These are phyloP conservation scores for Cyanoliseus patagonus DNA, from an alignment of 2,113 vertebrate species.

Conservation along the genomic window DNA sequence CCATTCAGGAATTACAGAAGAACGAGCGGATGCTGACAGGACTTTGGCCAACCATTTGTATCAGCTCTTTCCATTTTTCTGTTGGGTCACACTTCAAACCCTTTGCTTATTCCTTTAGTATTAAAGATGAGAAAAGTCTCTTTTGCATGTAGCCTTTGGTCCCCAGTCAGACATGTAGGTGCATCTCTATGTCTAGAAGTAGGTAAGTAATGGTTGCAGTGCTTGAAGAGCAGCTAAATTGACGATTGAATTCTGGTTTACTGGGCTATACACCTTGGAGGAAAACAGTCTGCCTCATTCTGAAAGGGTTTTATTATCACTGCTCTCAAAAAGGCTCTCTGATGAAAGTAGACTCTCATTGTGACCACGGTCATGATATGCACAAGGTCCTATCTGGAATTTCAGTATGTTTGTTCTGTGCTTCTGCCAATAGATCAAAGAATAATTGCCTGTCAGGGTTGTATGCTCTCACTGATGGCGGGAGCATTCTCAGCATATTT, in stretches of 20 bases:
- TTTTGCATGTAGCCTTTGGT: background rate
- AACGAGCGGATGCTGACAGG: background rate
- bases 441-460: slow-evolving; percentile 40
- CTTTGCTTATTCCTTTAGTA: slow-evolving; percentile 6
- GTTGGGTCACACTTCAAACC: background rate
- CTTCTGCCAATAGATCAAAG: slow-evolving; percentile 44
- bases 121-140: background rate
- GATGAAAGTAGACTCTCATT: background rate
- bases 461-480: background rate
- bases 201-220: background rate
- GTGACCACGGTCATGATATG: background rate
- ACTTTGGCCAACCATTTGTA: background rate
- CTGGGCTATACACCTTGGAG: background rate
- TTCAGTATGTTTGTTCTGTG: slow-evolving; percentile 35
- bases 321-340: background rate
- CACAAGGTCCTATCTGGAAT: slow-evolving; percentile 29
- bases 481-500: background rate
- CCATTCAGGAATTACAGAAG: background rate
- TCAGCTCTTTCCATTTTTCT: slow-evolving; percentile 9
- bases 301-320: background rate
- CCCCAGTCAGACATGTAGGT: background rate
- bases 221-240: background rate
- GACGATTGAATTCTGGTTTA: background rate
- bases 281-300: background rate
- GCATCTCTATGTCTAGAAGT: background rate